These are phyloP conservation scores for Clangula hyemalis DNA, from an alignment of 2,797 vertebrate species.

Conservation along the genomic window DNA sequence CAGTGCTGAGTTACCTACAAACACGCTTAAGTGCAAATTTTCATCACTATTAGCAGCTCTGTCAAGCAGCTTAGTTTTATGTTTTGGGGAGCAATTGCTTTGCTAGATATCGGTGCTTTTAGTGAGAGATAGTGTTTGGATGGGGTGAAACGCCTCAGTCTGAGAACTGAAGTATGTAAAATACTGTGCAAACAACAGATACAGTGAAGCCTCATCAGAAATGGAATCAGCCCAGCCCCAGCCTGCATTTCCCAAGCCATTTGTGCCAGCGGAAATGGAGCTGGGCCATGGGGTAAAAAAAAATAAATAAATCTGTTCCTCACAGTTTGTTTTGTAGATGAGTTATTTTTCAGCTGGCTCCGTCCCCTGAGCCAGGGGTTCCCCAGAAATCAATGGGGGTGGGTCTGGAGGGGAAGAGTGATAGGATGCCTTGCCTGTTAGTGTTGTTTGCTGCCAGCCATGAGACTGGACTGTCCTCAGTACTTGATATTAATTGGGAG, in stretches of 20 bases:
- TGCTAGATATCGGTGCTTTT: background rate
- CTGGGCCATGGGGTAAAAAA: background rate
- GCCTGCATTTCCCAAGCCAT: rapidly evolving
- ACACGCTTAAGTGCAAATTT: background rate
- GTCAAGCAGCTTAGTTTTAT: background rate
- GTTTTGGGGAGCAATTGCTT: background rate
- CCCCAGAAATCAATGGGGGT: background rate
- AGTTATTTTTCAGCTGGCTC: background rate
- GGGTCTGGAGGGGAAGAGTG: background rate
- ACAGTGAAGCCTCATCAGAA: background rate
- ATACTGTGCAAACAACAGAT: background rate
- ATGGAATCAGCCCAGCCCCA: background rate
- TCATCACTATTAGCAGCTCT: background rate
- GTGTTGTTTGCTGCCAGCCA: background rate
- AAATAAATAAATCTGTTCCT: background rate
- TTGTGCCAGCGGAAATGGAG: background rate
- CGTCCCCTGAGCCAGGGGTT: background rate
- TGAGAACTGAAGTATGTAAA: background rate
- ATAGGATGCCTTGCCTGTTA: background rate
- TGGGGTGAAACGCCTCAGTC: background rate
- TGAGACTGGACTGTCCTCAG: background rate
- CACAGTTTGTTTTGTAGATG: background rate
- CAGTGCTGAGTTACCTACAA: background rate
- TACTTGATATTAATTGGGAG: background rate
- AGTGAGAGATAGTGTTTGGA: background rate